Conservation (phyloP, 2,888 invertebrate species). For the Taenaris catops region DNA sequence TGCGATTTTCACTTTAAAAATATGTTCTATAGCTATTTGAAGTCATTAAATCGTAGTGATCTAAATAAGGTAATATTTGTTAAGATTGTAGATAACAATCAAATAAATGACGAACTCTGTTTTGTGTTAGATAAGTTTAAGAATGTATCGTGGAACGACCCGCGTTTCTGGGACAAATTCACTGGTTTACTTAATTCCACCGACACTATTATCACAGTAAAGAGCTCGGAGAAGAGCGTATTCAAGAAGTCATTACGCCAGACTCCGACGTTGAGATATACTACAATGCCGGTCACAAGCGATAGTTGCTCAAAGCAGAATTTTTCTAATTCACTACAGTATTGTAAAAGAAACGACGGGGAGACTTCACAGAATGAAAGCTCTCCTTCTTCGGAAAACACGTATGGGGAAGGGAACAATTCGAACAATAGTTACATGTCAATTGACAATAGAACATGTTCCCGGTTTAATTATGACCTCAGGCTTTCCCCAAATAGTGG, state of each 20-base stretch:
- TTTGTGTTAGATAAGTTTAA: conserved; percentile 78
- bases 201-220: conserved; percentile 73
- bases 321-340: conserved; percentile 73
- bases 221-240: conserved; percentile 63
- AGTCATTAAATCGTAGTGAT: conserved; percentile 66
- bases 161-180: conserved; percentile 92
- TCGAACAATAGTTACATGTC: conserved; percentile 85
- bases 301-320: conserved; percentile 77
- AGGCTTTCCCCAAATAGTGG: conserved; percentile 72
- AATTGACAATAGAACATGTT: conserved; percentile 79
- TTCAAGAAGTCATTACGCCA: conserved; percentile 74
- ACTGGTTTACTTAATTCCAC: conserved; percentile 87
- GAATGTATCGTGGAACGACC: conserved; percentile 86
- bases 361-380: conserved; percentile 79
- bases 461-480: conserved; percentile 78
- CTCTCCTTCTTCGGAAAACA: conserved; percentile 78
- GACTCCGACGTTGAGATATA: conserved; percentile 73
- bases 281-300: conserved; percentile 77
- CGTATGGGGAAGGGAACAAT: conserved; percentile 82
- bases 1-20: conserved; percentile 72
- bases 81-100: conserved; percentile 66
- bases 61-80: conserved; percentile 69
- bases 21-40: conserved; percentile 71
- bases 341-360: conserved; percentile 65
- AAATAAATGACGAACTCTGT: conserved; percentile 68